phyloP scores from a whole-genome alignment of 2,797 vertebrate species.

The Lates japonicus region DNA sequence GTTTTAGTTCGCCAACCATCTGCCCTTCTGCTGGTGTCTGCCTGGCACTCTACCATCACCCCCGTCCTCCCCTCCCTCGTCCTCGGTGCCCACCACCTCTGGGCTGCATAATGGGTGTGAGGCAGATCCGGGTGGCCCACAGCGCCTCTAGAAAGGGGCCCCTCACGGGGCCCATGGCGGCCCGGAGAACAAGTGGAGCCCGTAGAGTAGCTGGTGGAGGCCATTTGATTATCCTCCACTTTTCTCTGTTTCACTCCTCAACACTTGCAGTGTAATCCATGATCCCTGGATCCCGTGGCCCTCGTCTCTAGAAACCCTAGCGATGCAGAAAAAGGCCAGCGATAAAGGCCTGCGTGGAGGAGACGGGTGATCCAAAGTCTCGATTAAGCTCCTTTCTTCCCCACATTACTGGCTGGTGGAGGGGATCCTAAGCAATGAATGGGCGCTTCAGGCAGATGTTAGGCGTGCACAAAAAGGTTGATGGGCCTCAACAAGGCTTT shows the following conservation, averaged over 20 bases:
- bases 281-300: conserved; percentile 61
- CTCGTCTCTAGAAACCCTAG: conserved; percentile 50
- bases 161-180: conserved; percentile 57
- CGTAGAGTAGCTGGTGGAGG: conserved; percentile 80
- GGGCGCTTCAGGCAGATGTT: conserved; percentile 70
- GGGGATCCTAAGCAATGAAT: conserved; percentile 58
- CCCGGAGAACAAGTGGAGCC: conserved; percentile 76
- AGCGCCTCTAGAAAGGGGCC: conserved; percentile 61
- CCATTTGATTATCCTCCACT: conserved; percentile 74
- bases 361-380: conserved; percentile 48
- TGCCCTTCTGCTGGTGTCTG: conserved; percentile 75
- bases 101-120: conserved; percentile 81
- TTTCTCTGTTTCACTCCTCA: conserved; percentile 39
- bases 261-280: conserved; percentile 79
- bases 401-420: conserved; percentile 33
- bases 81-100: conserved; percentile 46
- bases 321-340: conserved; percentile 62
- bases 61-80: conserved; percentile 43
- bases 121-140: conserved; percentile 76
- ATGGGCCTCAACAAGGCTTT: conserved; percentile 54
- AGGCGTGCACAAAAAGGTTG: conserved; percentile 51
- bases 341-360: conserved; percentile 51
- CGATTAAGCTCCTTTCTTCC: conserved; percentile 25
- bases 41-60: conserved; percentile 60
- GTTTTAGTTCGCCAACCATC: conserved; percentile 59